Conservation (phyloP, 2,113 vertebrate genomes). For the Dascyllus trimaculatus region DNA sequence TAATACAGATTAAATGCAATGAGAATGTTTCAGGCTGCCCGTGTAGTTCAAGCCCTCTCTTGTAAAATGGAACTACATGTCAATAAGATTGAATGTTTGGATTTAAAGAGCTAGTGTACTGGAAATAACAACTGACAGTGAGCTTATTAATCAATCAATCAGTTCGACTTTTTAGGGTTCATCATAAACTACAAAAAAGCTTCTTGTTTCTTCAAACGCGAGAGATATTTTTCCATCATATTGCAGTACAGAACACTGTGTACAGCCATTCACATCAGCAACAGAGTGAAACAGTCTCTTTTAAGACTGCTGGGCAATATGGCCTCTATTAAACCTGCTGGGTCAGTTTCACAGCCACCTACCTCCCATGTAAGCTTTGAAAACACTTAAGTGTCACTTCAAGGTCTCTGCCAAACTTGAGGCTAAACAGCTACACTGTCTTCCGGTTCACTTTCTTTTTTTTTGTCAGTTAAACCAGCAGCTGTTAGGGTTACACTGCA, state of each 20-base stretch:
- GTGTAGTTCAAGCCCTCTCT: neutral
- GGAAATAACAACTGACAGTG: conserved; percentile 16
- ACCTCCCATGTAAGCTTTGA: conserved; percentile 38
- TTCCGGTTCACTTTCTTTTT: conserved; percentile 25
- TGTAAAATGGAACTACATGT: conserved; percentile 1
- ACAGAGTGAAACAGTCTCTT: conserved; percentile 12
- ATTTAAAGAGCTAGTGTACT: conserved; percentile 7
- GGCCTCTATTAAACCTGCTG: conserved; percentile 43
- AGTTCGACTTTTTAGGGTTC: conserved; percentile 1
- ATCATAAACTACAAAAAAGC: neutral
- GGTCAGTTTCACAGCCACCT: conserved; percentile 31
- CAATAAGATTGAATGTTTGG: conserved; percentile 14
- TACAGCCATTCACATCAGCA: conserved; percentile 28
- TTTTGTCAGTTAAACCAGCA: conserved; percentile 33
- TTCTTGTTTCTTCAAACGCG: neutral
- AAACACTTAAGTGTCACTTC: conserved; percentile 48
- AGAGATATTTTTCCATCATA: neutral
- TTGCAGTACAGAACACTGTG: conserved; percentile 13
- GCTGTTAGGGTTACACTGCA: conserved; percentile 19
- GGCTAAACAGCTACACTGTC: conserved; percentile 35
- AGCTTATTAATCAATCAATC: neutral
- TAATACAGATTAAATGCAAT: too few relatives aligned
- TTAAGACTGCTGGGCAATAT: conserved; percentile 5
- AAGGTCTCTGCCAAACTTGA: conserved; percentile 51
- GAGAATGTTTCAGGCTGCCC: too few relatives aligned